Percentiles rank a stretch among this genome's conserved stretches.
These are phyloP conservation scores for Tapirus terrestris DNA, from an alignment of 2,113 vertebrate genomes.

Conservation along the genomic window DNA sequence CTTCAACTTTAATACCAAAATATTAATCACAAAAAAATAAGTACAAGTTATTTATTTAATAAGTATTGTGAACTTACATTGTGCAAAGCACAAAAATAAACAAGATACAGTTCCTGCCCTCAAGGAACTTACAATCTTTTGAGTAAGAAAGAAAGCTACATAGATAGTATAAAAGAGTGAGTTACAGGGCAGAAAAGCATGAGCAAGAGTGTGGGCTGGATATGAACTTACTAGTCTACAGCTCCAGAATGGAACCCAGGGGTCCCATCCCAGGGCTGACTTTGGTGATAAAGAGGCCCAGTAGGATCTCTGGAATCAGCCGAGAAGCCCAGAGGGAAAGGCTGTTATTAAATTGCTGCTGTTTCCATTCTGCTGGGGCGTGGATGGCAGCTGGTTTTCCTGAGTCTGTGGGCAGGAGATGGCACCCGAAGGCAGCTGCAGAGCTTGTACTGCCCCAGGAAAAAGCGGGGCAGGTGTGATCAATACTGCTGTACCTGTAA, in stretches of 20 bases:
- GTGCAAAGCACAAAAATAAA: not conserved
- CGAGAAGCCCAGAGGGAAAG: not conserved
- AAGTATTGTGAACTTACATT: not conserved
- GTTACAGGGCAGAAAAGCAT: not conserved
- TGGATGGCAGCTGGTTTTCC: not conserved
- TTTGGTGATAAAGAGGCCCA: not conserved
- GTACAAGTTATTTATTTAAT: not conserved
- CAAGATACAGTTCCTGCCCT: not conserved
- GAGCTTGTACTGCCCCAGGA: not conserved
- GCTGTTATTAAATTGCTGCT: not conserved
- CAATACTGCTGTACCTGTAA: not conserved
- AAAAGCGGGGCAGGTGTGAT: not conserved
- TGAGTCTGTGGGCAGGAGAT: not conserved
- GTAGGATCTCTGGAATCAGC: not conserved
- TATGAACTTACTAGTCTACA: not conserved
- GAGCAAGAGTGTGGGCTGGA: not conserved
- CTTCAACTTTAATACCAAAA: conserved; percentile 1
- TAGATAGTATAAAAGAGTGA: not conserved
- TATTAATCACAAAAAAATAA: not conserved
- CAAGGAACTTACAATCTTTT: not conserved
- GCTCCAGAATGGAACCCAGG: not conserved
- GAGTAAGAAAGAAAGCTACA: not conserved
- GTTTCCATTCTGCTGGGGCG: not conserved
- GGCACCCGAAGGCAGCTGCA: not conserved
- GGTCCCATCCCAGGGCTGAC: not conserved